These are phyloP conservation scores for Pyrochroa serraticornis DNA, from an alignment of 2,888 invertebrate genomes.

Conservation along the genomic window DNA sequence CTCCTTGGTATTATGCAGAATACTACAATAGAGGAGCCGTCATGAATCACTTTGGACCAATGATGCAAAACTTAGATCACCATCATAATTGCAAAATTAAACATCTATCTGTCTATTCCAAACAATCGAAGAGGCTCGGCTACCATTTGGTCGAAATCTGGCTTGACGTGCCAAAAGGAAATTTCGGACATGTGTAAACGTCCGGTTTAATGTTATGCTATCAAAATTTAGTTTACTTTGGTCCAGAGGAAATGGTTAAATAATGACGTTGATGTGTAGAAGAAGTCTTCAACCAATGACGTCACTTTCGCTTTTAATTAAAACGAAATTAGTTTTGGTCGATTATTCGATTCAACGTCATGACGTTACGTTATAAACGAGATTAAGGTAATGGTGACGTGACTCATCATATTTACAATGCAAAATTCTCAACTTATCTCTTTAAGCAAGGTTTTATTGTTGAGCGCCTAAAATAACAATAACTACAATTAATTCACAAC, in stretches of 20 bases:
- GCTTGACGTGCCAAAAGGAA: constrained; percentile 26
- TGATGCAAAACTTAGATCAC: constrained; percentile 23
- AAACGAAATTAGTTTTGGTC: too few species aligned
- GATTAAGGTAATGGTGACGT: constrained; percentile 9
- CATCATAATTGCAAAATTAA: constrained; percentile 2
- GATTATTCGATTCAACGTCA: background rate
- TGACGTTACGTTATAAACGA: constrained; percentile 2
- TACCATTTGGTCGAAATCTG: constrained; percentile 15
- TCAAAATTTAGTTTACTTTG: too few species aligned
- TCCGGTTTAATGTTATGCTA: constrained; percentile 31
- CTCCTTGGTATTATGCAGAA: too few species aligned
- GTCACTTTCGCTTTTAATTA: too few species aligned
- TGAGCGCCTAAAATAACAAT: too few species aligned
- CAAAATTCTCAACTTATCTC: constrained; percentile 20
- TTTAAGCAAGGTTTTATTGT: constrained; percentile 8
- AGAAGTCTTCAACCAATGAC: background rate
- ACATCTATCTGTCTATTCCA: background rate
- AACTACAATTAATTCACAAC: too few species aligned
- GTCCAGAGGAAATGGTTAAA: too few species aligned
- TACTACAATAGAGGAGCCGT: background rate
- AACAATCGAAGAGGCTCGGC: constrained; percentile 7
- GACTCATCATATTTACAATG: constrained; percentile 19
- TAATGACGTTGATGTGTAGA: background rate
- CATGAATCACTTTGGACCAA: constrained; percentile 1
- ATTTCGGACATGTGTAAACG: constrained; percentile 24